phyloP scores from a whole-genome alignment of 2,888 invertebrate species.

The Hypercompe scribonia region DNA sequence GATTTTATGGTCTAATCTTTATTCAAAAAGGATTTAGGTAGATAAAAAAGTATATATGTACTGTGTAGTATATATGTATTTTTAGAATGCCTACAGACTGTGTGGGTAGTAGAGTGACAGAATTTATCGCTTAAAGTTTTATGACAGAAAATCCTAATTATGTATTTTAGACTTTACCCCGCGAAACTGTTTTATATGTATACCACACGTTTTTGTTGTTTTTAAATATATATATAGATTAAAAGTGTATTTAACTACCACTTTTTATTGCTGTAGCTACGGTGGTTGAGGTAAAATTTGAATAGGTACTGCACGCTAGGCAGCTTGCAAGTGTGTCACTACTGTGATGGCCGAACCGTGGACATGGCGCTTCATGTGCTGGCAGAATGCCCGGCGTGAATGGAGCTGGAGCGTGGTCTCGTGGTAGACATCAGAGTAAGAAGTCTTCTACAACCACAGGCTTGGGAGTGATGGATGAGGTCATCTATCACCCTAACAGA shows the following conservation, averaged over 20 bases:
- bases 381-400: too few relatives aligned
- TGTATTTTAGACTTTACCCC: constrained; percentile 2
- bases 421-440: too few relatives aligned
- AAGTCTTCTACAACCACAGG: too few relatives aligned
- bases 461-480: too few relatives aligned
- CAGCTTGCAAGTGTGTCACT: background rate
- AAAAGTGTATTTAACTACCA: background rate
- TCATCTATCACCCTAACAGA: too few relatives aligned
- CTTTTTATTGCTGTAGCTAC: background rate
- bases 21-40: background rate
- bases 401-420: too few relatives aligned
- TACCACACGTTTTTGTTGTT: background rate
- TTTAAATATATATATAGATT: background rate
- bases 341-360: too few relatives aligned
- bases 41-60: background rate
- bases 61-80: too few relatives aligned
- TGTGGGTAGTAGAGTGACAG: constrained; percentile 13
- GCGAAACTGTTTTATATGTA: background rate
- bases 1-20: background rate
- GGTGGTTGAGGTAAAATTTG: background rate
- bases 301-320: background rate
- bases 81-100: constrained; percentile 9
- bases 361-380: too few relatives aligned
- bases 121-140: constrained; percentile 16
- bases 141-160: constrained; percentile 18